Evolutionary conservation across 2,888 invertebrate species (phyloP), one percentile per base, ranked within the genome.

Genomic region (Petrophora chlorosata): DNA sequence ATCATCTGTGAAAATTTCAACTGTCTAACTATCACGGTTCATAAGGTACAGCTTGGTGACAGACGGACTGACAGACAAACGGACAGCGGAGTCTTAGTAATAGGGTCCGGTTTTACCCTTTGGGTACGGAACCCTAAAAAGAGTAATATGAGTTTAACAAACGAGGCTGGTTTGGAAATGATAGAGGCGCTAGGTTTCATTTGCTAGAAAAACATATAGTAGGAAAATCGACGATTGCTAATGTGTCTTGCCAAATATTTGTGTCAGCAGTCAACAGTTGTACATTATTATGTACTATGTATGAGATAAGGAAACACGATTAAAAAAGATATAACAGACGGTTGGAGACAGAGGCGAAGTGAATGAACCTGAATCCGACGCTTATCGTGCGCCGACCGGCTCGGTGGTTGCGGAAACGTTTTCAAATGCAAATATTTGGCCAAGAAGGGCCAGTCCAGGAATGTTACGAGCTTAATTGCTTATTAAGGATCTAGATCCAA

Each of bases 311-410:
- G 42, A 41, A 50, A 61, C 40, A 43, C 59, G 57, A 68, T 62
- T 53, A 41, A 58, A 13, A 52, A 34, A 52, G 39, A 65, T 59
- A 48, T 29, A 44, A 36, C 33, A 49, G 36, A 41, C 59, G 49
- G 59, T 56, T 59, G 59, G 57, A 53, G 38, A 50, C 62, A 52
- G 35, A 15, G 16, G 39, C 46, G 44, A 61, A 65, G 82, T 82
- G 75, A 83, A 78, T 69, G 79, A 84, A 77, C 82, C 67, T 46
- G 59, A 66, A 71, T 56, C 64, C 56, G 10, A 8, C 32, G 64
- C 69, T 83, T 82, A 85, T 84, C 82, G 79, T 76, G 30, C 76
- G 61, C 44, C 56, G 71, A 68, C 72, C 63, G 65, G 35, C 43
- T n/a, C n/a, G 34, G 44, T 35, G 44, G 56, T 65, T 60, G 67